Percentiles rank a stretch among this genome's conserved stretches.
Conservation (phyloP, 2,797 vertebrate species). For the Rhynchotus rufescens region DNA sequence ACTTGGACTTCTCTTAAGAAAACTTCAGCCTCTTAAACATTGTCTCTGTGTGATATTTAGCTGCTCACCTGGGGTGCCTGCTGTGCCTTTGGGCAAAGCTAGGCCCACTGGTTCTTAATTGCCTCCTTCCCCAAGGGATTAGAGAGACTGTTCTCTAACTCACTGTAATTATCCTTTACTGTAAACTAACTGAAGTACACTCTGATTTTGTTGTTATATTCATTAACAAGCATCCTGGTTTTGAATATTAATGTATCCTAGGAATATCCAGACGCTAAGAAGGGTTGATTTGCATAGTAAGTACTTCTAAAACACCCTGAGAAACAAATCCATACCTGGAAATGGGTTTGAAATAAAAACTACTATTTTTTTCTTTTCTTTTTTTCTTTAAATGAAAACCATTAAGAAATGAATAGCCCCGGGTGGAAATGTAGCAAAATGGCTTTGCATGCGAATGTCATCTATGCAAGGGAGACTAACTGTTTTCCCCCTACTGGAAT, state of each 20-base stretch:
- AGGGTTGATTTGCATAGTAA: background rate
- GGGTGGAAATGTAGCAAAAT: background rate
- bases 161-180: slow-evolving; percentile 44
- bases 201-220: background rate
- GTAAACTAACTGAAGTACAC: slow-evolving; percentile 15
- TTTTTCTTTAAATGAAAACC: background rate
- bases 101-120: slow-evolving; percentile 15
- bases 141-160: slow-evolving; percentile 39
- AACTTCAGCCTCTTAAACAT: background rate
- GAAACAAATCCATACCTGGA: background rate
- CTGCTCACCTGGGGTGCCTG: background rate
- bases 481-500: background rate
- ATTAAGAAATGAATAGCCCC: background rate
- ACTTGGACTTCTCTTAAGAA: background rate
- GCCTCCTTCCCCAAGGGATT: background rate
- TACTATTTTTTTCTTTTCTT: too few relatives aligned
- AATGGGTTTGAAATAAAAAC: background rate
- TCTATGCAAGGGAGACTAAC: background rate
- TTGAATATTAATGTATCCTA: slow-evolving; percentile 38
- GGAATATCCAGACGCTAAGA: background rate
- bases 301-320: background rate
- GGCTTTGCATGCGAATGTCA: background rate
- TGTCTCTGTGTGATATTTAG: background rate
- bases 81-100: background rate
- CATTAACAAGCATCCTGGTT: background rate